These are phyloP conservation scores for Alcis repandata DNA, from an alignment of 2,888 invertebrate genomes.

Conservation along the genomic window DNA sequence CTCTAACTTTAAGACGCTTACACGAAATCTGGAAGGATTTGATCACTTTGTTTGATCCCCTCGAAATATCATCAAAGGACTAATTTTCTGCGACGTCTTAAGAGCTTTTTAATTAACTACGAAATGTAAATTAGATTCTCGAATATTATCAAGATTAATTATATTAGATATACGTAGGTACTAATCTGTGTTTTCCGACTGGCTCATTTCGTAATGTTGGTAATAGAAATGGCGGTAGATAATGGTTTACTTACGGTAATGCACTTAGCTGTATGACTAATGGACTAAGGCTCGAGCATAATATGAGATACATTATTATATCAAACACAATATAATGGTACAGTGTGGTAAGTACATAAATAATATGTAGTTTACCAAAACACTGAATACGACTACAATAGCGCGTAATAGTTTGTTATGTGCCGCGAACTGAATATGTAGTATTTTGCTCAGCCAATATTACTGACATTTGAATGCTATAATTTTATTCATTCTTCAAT, in stretches of 20 bases:
- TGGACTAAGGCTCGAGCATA: slow-evolving; percentile 17
- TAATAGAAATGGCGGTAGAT: not conserved
- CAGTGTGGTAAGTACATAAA: not conserved
- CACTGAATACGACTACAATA: not conserved
- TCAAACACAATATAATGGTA: not conserved
- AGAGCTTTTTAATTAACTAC: slow-evolving; percentile 46
- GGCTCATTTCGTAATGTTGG: slow-evolving; percentile 20
- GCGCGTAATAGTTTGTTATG: too few species aligned
- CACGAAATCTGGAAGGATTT: slow-evolving; percentile 44
- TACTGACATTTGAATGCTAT: too few species aligned
- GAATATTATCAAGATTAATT: slow-evolving; percentile 38
- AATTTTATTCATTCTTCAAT: too few species aligned
- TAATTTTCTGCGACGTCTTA: slow-evolving; percentile 37
- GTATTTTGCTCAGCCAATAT: too few species aligned
- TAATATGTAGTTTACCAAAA: not conserved
- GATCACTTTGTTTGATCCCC: slow-evolving; percentile 51
- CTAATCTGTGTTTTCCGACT: slow-evolving; percentile 34
- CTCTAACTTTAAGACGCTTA: slow-evolving; percentile 41
- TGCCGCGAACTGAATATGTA: too few species aligned
- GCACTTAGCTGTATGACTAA: slow-evolving; percentile 36
- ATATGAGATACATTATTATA: slow-evolving; percentile 1
- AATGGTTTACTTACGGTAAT: slow-evolving; percentile 18
- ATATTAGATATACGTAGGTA: slow-evolving; percentile 25
- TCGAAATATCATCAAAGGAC: slow-evolving; percentile 35
- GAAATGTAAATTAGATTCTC: slow-evolving; percentile 42